These are phyloP conservation scores for Peromyscus leucopus DNA, from an alignment of 2,113 vertebrate species.

Conservation along the genomic window DNA sequence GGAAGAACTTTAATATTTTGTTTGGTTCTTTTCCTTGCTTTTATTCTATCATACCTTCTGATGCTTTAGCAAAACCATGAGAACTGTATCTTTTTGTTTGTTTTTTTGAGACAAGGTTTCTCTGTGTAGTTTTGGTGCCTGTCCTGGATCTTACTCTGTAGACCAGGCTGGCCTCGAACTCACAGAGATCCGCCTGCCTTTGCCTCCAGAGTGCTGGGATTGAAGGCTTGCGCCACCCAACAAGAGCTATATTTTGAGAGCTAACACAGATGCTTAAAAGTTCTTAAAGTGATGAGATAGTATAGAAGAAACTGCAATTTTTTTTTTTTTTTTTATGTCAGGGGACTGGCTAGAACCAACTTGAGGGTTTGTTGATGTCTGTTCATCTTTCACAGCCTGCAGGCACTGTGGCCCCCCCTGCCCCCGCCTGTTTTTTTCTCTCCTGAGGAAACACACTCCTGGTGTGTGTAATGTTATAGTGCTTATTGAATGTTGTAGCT, in stretches of 20 bases:
- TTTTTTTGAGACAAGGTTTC: too few species aligned
- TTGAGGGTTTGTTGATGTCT: background rate
- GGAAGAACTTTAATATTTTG: slow-evolving; percentile 1
- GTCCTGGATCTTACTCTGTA: too few species aligned
- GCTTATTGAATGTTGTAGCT: slow-evolving; percentile 21
- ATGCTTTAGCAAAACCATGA: background rate
- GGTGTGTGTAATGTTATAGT: background rate
- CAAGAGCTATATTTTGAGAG: background rate
- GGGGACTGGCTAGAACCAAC: slow-evolving; percentile 9
- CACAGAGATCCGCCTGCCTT: too few species aligned
- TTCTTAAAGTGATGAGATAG: background rate
- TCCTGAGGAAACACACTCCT: background rate
- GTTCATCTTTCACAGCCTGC: background rate
- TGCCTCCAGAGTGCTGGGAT: too few species aligned
- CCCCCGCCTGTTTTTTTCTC: background rate
- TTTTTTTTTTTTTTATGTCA: background rate
- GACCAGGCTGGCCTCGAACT: too few species aligned
- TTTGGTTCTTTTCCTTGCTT: background rate
- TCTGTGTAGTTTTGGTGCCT: too few species aligned
- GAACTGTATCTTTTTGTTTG: background rate
- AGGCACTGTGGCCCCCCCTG: rapidly evolving
- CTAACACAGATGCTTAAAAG: background rate
- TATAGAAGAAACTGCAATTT: slow-evolving; percentile 32
- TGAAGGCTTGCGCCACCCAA: too few species aligned
- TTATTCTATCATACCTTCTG: background rate